A percentile compares a stretch with the other conserved stretches of the same genome.
These are phyloP conservation scores for Elegia similella DNA, from an alignment of 2,888 invertebrate species.

Conservation along the genomic window DNA sequence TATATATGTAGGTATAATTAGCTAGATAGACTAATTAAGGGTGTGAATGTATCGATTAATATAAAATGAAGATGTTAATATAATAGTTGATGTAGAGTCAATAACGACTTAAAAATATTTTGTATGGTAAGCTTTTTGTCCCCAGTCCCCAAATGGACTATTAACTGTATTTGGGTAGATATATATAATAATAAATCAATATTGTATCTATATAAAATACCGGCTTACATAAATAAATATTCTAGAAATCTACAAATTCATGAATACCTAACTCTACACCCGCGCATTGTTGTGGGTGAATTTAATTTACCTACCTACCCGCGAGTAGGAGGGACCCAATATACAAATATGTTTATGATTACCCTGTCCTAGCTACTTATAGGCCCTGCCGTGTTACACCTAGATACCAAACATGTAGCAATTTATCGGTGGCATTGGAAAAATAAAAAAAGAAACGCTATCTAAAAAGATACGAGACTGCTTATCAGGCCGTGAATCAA, in stretches of 20 bases:
- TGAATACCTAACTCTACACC: neutral
- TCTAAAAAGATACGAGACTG: constrained; percentile 13
- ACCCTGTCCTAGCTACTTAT: neutral
- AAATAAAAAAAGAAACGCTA: neutral
- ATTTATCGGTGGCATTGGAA: constrained; percentile 5
- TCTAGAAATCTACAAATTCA: neutral
- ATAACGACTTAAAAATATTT: too few relatives aligned
- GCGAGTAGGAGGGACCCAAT: neutral
- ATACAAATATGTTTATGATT: neutral
- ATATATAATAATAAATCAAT: too few relatives aligned
- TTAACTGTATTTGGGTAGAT: too few relatives aligned
- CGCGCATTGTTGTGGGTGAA: neutral
- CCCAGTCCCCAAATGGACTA: too few relatives aligned
- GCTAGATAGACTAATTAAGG: too few relatives aligned
- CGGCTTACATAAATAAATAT: too few relatives aligned
- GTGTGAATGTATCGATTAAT: too few relatives aligned
- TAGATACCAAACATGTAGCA: neutral
- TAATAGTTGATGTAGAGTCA: too few relatives aligned
- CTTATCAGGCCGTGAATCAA: constrained; percentile 10
- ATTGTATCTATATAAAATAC: too few relatives aligned
- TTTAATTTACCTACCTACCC: neutral
- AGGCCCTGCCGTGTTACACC: neutral
- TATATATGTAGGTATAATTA: too few relatives aligned
- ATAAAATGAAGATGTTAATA: too few relatives aligned
- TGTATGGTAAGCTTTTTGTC: too few relatives aligned